Base-by-base conservation (phyloP, 2,113 vertebrate genomes). In the Poecilia latipinna region DNA sequence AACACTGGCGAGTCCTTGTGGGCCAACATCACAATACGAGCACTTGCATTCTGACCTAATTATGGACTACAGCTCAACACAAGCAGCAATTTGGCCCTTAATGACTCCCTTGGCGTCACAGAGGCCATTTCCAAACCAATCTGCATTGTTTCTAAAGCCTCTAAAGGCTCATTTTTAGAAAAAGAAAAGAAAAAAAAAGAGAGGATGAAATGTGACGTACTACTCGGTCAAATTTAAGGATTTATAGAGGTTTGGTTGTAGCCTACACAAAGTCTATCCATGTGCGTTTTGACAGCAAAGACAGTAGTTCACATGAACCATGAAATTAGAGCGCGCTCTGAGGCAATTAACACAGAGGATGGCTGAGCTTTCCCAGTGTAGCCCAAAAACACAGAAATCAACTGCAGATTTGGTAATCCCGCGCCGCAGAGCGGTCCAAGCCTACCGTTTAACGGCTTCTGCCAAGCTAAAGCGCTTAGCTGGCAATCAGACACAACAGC, bases 41-140 rank as follows among this genome's bases (percentile, higher is more conserved):
- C 90, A 79, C 91, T 89, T 84, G 73, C 85, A 90, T 92, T 89
- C 84, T 93, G 93, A 93, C 89, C 90, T 92, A 91, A 90, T 93
- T 93, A 91, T 67, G 35, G 75, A 84, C 80, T 65, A 72, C 82
- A 86, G 83, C 88, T 77, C 79, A 76, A 82, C 85, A 89, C 79
- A 84, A 86, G 88, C 88, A 70, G 88, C 86, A 89, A 90, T 92
- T 90, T 90, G 80, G 81, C 26, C 75, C 73, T 74, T 71, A 90
- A 89, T 72, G 83, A 80, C 70, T 90, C 90, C 82, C 88, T 35
- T 15, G 28, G 82, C 83, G 88, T 91, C 90, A 92, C 80, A 75
- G 60, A 15, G 69, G 79, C 64, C 82, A 68, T 87, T 92, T 91
- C 86, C 83, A 88, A 91, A 90, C 92, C 86, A 89, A 81, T 63